Percentiles rank a stretch among this genome's conserved stretches.
Conservation (phyloP, 2,888 invertebrate genomes). For the Callosobruchus maculatus region DNA sequence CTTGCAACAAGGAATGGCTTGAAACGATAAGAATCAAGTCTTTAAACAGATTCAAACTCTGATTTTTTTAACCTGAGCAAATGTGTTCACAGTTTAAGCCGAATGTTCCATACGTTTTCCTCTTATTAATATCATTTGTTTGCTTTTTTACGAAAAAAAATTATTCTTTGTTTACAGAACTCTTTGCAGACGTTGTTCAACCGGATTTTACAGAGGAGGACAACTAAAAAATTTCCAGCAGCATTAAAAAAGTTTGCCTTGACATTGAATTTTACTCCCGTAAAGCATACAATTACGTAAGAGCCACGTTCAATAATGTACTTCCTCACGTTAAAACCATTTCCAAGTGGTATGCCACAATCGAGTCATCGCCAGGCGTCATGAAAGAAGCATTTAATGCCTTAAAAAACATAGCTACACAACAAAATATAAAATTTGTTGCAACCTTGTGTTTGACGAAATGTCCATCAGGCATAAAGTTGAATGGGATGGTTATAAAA, state of each 20-base stretch:
- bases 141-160: no score
- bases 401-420: conserved; percentile 13
- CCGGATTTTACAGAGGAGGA: background rate
- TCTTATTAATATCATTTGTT: no score
- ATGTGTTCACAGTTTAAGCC: no score
- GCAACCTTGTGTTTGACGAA: conserved; percentile 33
- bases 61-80: no score
- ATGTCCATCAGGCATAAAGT: conserved; percentile 23
- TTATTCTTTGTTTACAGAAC: no score
- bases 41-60: no score
- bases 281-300: conserved; percentile 18
- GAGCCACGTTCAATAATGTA: conserved; percentile 14
- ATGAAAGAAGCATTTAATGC: conserved; percentile 23
- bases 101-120: no score
- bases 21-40: no score
- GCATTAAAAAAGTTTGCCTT: conserved; percentile 17
- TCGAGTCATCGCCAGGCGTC: conserved; percentile 25
- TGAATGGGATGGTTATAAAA: conserved; percentile 20
- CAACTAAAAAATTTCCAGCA: background rate
- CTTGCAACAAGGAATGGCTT: no score
- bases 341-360: conserved; percentile 19
- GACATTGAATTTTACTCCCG: conserved; percentile 21
- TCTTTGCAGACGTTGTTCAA: background rate
- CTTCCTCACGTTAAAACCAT: conserved; percentile 21
- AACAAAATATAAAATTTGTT: conserved; percentile 11